Base-by-base conservation (phyloP, 2,888 invertebrate genomes). In the Theodoxus fluviatilis region DNA sequence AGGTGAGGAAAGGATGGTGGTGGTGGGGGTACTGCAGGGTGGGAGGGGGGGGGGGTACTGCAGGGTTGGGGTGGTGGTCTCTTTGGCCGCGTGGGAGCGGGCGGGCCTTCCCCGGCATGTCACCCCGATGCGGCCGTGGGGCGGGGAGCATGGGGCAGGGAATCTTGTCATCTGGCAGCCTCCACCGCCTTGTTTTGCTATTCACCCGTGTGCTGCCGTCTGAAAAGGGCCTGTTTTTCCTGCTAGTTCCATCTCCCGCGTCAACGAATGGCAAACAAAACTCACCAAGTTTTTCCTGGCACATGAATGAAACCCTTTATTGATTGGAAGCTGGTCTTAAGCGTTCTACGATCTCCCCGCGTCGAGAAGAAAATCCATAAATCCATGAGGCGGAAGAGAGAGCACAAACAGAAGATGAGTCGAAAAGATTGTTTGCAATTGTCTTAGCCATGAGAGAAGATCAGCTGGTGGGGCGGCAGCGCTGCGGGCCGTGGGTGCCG, bases 301-400 rank as follows among this genome's bases (percentile, higher is more conserved):
- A 33, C 61, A 49, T 71, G 64, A 72, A 70, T 67, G 68, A 68
- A 67, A 63, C 52, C 65, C 47, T 37, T 52, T 69, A 73, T 73
- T 49, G 73, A 73, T 73, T 63, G 25, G 37, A 40, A 66, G 57
- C 57, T 57, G 68, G 43, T 61, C 55, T 38, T 55, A 71, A 65
- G 68, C 66, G 47, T 65, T 47, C 63, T 49, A 49, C 43, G 43
- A 68, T 68, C 68, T 71, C 55, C 37, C 65, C 61, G 38, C 38
- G 33, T 49, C 57, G 63, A 71, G 70, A 68, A 64, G 47, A 69
- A 73, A 73, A 73, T 71, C 73, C 61, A 73, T 73, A 71, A 73
- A 73, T 73, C 73, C 66, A 73, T 69, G 59, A 68, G 38, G 37
- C 55, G 49, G 67, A 71, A 65, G 73, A 73, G 71, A 73, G 69